These are phyloP conservation scores for Gouania willdenowi DNA, from an alignment of 2,797 vertebrate genomes.

Conservation along the genomic window DNA sequence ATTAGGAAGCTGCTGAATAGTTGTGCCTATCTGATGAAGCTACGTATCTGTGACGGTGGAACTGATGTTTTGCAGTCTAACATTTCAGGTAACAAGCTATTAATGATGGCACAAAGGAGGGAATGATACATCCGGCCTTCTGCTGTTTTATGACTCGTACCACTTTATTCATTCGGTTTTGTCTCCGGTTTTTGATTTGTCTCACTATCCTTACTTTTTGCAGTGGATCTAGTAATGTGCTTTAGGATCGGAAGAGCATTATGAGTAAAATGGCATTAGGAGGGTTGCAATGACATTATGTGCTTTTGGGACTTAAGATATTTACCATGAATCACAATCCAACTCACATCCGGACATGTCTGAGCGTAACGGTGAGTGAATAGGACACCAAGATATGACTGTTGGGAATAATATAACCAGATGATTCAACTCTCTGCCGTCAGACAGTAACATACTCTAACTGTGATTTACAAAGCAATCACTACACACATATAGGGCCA, in stretches of 20 bases:
- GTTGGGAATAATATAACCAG: slow-evolving; percentile 30
- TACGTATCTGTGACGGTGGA: slow-evolving; percentile 29
- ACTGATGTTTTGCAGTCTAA: slow-evolving; percentile 21
- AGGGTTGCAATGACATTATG: slow-evolving; percentile 27
- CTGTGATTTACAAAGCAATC: slow-evolving; percentile 57
- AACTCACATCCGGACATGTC: slow-evolving; percentile 12
- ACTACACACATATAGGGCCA: slow-evolving; percentile 41
- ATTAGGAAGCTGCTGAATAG: slow-evolving; percentile 26
- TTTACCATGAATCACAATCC: slow-evolving; percentile 33
- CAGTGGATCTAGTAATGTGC: slow-evolving; percentile 9
- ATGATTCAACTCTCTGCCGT: slow-evolving; percentile 34
- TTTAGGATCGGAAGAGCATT: slow-evolving; percentile 24
- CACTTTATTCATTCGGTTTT: slow-evolving; percentile 2
- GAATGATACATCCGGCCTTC: not conserved
- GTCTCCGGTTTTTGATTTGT: not conserved
- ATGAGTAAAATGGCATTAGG: slow-evolving; percentile 25
- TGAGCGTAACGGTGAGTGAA: slow-evolving; percentile 28
- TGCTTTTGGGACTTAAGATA: slow-evolving; percentile 19
- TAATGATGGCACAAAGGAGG: not conserved
- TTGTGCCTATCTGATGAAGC: slow-evolving; percentile 14
- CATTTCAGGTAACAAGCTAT: slow-evolving; percentile 1
- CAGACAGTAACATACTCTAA: slow-evolving; percentile 38
- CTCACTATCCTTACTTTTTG: too few species aligned
- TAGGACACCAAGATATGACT: slow-evolving; percentile 30
- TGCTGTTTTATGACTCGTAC: slow-evolving; percentile 9